These are phyloP conservation scores for Montipora cactus DNA, from an alignment of 64 coral and sea anemone species.

Conservation along the genomic window DNA sequence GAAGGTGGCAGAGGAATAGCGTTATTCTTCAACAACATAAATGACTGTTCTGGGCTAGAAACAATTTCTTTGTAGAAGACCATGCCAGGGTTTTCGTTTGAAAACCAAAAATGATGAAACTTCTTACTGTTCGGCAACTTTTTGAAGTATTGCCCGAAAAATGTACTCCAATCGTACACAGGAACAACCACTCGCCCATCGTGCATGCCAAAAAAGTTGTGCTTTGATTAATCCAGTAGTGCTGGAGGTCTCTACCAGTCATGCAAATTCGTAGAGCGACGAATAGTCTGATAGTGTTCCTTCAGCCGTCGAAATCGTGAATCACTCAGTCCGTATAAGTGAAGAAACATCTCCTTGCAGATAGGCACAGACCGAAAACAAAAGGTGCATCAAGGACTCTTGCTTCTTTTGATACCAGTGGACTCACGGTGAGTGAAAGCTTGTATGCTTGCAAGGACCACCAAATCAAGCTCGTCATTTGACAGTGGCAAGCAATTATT, in stretches of 20 bases:
- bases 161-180: conserved; percentile 40
- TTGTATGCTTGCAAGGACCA: conserved; percentile 22
- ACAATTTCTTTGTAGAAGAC: conserved; percentile 41
- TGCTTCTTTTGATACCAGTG: conserved; percentile 20
- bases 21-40: conserved; percentile 37
- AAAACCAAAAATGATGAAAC: conserved; percentile 46
- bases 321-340: conserved; percentile 6
- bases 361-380: conserved; percentile 6
- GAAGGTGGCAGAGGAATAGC: background rate
- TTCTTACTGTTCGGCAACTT: conserved; percentile 35
- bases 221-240: conserved; percentile 48
- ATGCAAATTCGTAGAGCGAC: conserved; percentile 48
- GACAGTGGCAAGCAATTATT: conserved; percentile 25
- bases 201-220: conserved; percentile 32
- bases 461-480: conserved; percentile 27
- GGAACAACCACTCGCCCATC: conserved; percentile 49
- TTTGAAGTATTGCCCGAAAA: conserved; percentile 38
- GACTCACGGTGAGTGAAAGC: background rate
- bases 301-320: conserved; percentile 22
- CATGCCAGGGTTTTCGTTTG: conserved; percentile 26
- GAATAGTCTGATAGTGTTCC: conserved; percentile 29
- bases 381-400: conserved; percentile 12
- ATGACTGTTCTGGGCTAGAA: background rate
- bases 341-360: conserved; percentile 21
- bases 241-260: conserved; percentile 48